Base-by-base conservation (phyloP, 2,113 vertebrate genomes). In the Corythornis madagascariensis region DNA sequence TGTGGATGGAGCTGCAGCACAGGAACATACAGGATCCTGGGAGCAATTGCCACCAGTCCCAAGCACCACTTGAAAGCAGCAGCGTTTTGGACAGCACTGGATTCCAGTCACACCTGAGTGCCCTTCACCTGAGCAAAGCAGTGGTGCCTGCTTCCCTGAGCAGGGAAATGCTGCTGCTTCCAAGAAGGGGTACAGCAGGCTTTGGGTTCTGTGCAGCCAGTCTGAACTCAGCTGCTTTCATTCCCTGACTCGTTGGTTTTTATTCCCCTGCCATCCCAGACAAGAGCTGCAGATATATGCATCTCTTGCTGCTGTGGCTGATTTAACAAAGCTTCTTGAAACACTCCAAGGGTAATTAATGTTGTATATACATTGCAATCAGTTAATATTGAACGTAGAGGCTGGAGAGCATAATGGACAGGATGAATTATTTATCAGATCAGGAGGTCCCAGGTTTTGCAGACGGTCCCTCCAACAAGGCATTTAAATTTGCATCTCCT, bases 341-440 rank as follows among this genome's bases (percentile, higher is more conserved):
- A 72, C 33, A 61, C 56, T 86, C 56, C 61, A 67, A 21, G 55
- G 53, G 53, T 74, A 92, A 95, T 82, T 57, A 89, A 90, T 33
- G 71, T 70, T 87, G 79, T 48, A 71, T 60, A 48, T 66, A 80
- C 60, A 88, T 35, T 88, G 67, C 86, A 59, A 7, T 61, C 70
- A 60, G 60, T 90, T 59, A 60, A 40, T 42, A 57, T 64, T 40
- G 31, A 43, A 82, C 16, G 28, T 69, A 33, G 40, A 89, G 73
- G n/a, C 61, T 87, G 59, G 50, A 82, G 42, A 89, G 47, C 63
- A 40, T 79, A 90, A 92, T 66, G 78, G 91, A 89, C 33, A 60
- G 31, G 42, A 89, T 87, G 55, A 90, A 94, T 90, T 95, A 87
- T 83, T 95, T 84, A 90, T 90, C 77, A 79, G 71, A 87, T 70